Base-by-base conservation (phyloP, 1,140 invertebrate species). In the Sitobion miscanthi region DNA sequence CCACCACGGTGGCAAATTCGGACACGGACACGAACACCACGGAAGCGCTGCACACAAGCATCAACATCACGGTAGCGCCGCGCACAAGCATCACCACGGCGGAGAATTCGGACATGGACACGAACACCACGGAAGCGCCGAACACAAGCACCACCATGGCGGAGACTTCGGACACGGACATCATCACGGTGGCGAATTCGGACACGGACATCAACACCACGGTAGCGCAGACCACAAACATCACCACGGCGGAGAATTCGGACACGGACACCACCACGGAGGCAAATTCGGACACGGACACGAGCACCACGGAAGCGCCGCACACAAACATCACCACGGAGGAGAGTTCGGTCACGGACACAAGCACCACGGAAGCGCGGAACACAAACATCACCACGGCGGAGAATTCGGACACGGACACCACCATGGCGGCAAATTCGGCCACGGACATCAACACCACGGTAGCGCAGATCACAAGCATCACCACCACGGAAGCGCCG, bases 21-120 rank as follows among this genome's bases (percentile, higher is more conserved):
- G 94, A 8, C 94, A 94, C 91, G 94, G 94, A 17, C 94, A 94
- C 35, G 9, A 94, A 6, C 94, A 94, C 90, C 91, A 92, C n/a
- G 94, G 94, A 30, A 62, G 49, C 54, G 94, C 94, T n/a, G 94
- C 87, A 17, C 94, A 94, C 91, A 94, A 94, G 47, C 94, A 94
- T 82, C 45, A 42, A 30, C 94, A 94, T n/a, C 93, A 94, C 82
- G 94, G 94, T 0, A 93, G 49, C 42, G 91, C 91, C 30, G 90
- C 42, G 1, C 94, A 94, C 69, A 90, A 88, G 17, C 94, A 94
- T 49, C 69, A 90, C 52, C 93, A 94, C 35, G 69, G 88, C 0
- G 94, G 93, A 9, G 93, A 94, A 42, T 93, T 94, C 86, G 94
- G 93, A 21, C 94, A 94, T 49, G 93, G 93, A 17, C 94, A 94